Percentiles rank a stretch among this genome's conserved stretches.
These are phyloP conservation scores for Agrochola macilenta DNA, from an alignment of 2,888 invertebrate species.

Conservation along the genomic window DNA sequence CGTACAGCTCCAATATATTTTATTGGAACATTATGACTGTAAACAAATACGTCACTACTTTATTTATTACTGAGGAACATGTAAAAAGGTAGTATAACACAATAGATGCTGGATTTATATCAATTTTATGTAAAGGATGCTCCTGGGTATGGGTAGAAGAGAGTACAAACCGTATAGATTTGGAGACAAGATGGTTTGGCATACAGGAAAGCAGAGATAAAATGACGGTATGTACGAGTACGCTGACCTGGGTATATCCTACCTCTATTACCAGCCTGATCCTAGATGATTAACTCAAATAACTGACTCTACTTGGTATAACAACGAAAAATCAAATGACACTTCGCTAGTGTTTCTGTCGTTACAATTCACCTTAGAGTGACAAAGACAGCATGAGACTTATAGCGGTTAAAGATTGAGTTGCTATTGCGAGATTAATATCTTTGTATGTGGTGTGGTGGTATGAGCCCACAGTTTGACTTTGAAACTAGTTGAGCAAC, in stretches of 20 bases:
- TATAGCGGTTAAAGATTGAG: too few relatives aligned
- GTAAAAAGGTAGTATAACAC: neutral
- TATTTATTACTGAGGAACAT: constrained; percentile 1
- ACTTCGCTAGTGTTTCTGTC: neutral
- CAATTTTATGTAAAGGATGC: neutral
- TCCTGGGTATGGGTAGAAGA: neutral
- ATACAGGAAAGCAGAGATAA: neutral
- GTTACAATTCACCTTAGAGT: neutral
- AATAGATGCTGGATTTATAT: too few relatives aligned
- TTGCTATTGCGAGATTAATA: too few relatives aligned
- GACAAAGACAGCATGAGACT: neutral
- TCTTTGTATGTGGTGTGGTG: too few relatives aligned
- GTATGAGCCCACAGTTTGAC: neutral
- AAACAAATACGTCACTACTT: constrained; percentile 19
- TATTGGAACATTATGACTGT: constrained; percentile 21
- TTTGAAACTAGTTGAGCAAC: neutral
- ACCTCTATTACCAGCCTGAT: neutral
- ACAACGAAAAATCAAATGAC: neutral
- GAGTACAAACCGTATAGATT: neutral
- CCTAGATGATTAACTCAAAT: too few relatives aligned
- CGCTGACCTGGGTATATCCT: too few relatives aligned
- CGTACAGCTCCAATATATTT: constrained; percentile 18
- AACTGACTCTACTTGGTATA: too few relatives aligned
- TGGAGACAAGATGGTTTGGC: neutral
- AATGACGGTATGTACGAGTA: too few relatives aligned